phyloP scores from a whole-genome alignment of 2,888 invertebrate genomes.

The Choristoneura rosaceana region DNA sequence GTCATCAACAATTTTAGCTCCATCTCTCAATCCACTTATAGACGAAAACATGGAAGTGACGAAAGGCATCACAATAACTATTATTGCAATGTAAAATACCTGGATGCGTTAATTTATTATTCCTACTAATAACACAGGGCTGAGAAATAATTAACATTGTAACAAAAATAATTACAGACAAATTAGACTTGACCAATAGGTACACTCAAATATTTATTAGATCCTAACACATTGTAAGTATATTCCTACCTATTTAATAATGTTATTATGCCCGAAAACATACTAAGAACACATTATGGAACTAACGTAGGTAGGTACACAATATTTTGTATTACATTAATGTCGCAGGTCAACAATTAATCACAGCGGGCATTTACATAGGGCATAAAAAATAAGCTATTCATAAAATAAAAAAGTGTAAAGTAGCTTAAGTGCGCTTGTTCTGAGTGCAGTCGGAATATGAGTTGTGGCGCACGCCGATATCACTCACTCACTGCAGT shows the following conservation, averaged over 20 bases:
- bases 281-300: conserved; percentile 31
- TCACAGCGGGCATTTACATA: background rate
- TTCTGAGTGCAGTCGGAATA: too few relatives aligned
- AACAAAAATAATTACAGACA: background rate
- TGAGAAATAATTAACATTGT: background rate
- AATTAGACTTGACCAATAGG: background rate
- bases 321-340: background rate
- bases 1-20: background rate
- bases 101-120: background rate
- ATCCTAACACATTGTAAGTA: background rate
- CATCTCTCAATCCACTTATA: background rate
- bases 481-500: too few relatives aligned
- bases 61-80: background rate
- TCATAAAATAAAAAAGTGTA: background rate
- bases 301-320: conserved; percentile 1
- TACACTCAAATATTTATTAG: conserved; percentile 2
- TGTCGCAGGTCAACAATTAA: background rate
- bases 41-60: background rate
- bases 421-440: background rate
- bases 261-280: background rate
- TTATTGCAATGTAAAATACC: background rate
- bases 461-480: too few relatives aligned
- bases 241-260: conserved; percentile 1
- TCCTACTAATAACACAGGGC: background rate
- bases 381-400: background rate